Evolutionary conservation across 2,113 vertebrate species (phyloP).

Genomic region (Xiphias gladius): DNA sequence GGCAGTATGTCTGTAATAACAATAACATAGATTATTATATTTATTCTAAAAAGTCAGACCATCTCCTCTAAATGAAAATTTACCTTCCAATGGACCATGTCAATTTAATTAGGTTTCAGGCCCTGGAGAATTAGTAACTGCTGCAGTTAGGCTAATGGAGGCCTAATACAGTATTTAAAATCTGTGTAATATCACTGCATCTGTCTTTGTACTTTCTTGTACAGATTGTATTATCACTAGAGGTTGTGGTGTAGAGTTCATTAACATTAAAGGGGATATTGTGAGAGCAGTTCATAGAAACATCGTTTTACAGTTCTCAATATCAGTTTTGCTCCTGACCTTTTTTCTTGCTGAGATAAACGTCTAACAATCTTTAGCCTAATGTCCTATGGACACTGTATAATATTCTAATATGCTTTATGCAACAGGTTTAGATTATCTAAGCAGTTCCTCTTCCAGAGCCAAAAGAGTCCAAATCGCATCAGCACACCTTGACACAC

Average conservation of each 20-base stretch:
- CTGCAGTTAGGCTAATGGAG: constrained; percentile 13
- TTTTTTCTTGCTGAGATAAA: constrained; percentile 58
- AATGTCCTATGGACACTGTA: constrained; percentile 17
- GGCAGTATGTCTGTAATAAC: background rate
- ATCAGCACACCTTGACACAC: constrained; percentile 8
- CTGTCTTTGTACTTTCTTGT: constrained; percentile 33
- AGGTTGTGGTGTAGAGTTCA: constrained; percentile 13
- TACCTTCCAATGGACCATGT: background rate
- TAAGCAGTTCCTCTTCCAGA: background rate
- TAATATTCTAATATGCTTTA: constrained; percentile 38
- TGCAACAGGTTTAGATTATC: constrained; percentile 40
- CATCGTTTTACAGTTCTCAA: constrained; percentile 34
- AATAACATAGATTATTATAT: constrained; percentile 4
- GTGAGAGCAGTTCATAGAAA: constrained; percentile 17
- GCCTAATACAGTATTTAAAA: constrained; percentile 24
- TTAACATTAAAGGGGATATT: constrained; percentile 41
- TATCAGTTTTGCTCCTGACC: constrained; percentile 56
- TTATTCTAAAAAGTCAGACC: background rate
- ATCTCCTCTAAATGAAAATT: background rate
- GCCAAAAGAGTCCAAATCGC: constrained; percentile 2
- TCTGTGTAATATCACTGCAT: constrained; percentile 11
- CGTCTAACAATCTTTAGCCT: constrained; percentile 34
- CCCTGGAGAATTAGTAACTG: constrained; percentile 17
- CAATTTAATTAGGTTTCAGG: constrained; percentile 14
- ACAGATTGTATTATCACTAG: constrained; percentile 32